Evolutionary conservation across 2,888 invertebrate genomes (phyloP).

Genomic region (Cylindroiulus punctatus): DNA sequence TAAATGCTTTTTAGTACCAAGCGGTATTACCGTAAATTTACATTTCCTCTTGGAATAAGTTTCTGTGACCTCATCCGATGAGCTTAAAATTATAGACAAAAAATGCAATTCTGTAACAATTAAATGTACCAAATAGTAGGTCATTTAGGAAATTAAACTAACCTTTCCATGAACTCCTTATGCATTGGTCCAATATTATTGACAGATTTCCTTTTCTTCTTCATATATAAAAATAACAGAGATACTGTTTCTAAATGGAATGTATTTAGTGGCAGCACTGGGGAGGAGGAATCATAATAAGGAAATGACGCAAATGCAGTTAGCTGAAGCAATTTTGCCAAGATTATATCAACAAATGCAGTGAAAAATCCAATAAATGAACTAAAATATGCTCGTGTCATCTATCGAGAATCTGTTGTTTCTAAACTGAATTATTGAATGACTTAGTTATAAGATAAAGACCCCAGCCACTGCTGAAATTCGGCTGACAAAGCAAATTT

Average conservation of each 20-base stretch:
- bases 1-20: too few species aligned
- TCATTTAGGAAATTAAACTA: background rate
- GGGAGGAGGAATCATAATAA: too few species aligned
- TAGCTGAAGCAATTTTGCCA: background rate
- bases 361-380: background rate
- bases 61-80: background rate
- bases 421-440: too few species aligned
- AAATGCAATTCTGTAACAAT: too few species aligned
- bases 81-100: background rate
- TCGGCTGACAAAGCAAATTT: too few species aligned
- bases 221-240: background rate
- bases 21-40: background rate
- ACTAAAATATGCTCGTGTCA: background rate
- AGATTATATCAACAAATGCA: too few species aligned
- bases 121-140: background rate
- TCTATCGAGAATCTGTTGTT: too few species aligned
- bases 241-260: background rate
- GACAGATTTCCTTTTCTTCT: background rate
- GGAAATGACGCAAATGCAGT: too few species aligned
- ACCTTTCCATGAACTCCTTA: background rate
- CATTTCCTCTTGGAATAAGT: background rate
- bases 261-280: too few species aligned
- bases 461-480: too few species aligned
- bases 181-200: background rate
- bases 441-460: too few species aligned